phyloP scores from a whole-genome alignment of 2,888 invertebrate genomes.

The Bombylius discolor region DNA sequence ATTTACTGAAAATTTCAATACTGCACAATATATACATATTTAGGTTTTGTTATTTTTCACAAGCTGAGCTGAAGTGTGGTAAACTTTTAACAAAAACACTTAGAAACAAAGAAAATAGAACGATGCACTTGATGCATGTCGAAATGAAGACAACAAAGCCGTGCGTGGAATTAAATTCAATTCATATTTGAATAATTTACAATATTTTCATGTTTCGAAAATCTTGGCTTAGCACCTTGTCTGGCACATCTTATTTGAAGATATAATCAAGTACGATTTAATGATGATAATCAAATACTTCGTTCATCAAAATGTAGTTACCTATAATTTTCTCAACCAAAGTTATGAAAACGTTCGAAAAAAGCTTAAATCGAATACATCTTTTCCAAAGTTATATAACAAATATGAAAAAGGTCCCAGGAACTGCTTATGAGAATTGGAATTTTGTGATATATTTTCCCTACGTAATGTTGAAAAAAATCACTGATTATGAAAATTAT shows the following conservation, averaged over 20 bases:
- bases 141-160: neutral
- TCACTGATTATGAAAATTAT: slow-evolving; percentile 7
- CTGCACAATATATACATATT: slow-evolving; percentile 5
- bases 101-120: neutral
- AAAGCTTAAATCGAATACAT: slow-evolving; percentile 6
- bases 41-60: neutral
- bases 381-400: slow-evolving; percentile 4
- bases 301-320: slow-evolving; percentile 3
- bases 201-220: slow-evolving; percentile 5
- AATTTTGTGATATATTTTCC: slow-evolving; percentile 9
- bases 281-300: neutral
- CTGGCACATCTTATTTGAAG: slow-evolving; percentile 1
- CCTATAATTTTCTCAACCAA: slow-evolving; percentile 6
- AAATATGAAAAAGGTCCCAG: slow-evolving; percentile 9
- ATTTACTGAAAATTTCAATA: slow-evolving; percentile 12
- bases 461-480: slow-evolving; percentile 3
- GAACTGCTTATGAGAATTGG: slow-evolving; percentile 9
- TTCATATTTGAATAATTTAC: slow-evolving; percentile 4
- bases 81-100: no score
- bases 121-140: neutral
- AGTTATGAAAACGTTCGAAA: slow-evolving; percentile 4
- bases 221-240: slow-evolving; percentile 4
- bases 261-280: neutral
- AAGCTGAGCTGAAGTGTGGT: neutral
- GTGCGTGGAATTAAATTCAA: neutral